phyloP scores from a whole-genome alignment of 2,888 invertebrate genomes.

The Sphaerophoria taeniata region DNA sequence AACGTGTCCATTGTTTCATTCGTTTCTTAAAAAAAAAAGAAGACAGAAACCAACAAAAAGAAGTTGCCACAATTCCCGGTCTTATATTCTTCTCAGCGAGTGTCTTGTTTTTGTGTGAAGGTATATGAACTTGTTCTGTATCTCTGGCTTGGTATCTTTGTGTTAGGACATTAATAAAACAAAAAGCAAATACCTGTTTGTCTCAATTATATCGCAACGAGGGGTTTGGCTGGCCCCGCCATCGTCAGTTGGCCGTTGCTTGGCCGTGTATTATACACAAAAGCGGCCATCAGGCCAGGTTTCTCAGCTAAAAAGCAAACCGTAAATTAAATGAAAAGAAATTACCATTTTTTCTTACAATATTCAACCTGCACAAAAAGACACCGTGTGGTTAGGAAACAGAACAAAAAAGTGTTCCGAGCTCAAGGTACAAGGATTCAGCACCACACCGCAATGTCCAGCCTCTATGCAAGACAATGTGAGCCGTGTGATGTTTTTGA shows the following conservation, averaged over 20 bases:
- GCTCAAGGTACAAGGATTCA: constrained; percentile 4
- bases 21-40: constrained; percentile 18
- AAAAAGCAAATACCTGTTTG: constrained; percentile 74
- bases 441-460: constrained; percentile 6
- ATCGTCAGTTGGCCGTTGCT: constrained; percentile 36
- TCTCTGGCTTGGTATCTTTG: constrained; percentile 40
- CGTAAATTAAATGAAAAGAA: constrained; percentile 25
- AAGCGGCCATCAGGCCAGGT: constrained; percentile 26
- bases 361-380: constrained; percentile 15
- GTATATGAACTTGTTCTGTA: constrained; percentile 29
- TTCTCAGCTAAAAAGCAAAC: constrained; percentile 31
- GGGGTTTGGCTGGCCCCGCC: constrained; percentile 49
- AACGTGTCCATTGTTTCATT: constrained; percentile 63
- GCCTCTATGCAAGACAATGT: constrained; percentile 6
- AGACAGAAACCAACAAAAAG: constrained; percentile 11
- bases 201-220: constrained; percentile 63
- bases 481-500: not conserved
- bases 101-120: constrained; percentile 1
- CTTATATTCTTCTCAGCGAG: constrained; percentile 3
- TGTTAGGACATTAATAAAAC: constrained; percentile 64
- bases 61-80: not conserved
- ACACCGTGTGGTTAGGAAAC: not conserved
- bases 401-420: not conserved
- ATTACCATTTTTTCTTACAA: constrained; percentile 47
- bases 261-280: not conserved